Percentiles rank a stretch among this genome's conserved stretches.
Conservation (phyloP, 1,140 invertebrate species). For the Drosophila sturtevanti region DNA sequence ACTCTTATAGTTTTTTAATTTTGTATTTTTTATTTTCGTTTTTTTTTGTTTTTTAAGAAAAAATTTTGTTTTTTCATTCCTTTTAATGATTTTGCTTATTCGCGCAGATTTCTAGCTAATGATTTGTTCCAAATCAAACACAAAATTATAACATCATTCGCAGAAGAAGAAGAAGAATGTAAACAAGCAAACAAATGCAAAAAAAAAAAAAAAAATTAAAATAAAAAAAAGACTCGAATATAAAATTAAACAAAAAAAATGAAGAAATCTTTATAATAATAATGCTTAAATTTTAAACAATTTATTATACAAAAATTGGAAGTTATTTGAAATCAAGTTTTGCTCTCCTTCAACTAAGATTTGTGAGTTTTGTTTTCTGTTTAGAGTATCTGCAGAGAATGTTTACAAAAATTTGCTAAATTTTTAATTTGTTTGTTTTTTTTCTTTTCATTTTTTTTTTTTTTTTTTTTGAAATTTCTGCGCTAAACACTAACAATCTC, state of each 20-base stretch:
- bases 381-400: constrained; percentile 45
- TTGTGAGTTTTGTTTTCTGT: background rate
- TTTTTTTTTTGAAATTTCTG: constrained; percentile 6
- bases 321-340: constrained; percentile 15
- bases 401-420: constrained; percentile 40
- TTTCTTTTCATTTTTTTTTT: constrained; percentile 14
- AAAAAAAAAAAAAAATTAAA: constrained; percentile 14
- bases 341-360: constrained; percentile 3
- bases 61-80: constrained; percentile 32
- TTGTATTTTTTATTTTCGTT: constrained; percentile 33
- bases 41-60: constrained; percentile 35
- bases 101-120: constrained; percentile 25
- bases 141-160: background rate
- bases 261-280: constrained; percentile 31
- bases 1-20: constrained; percentile 1
- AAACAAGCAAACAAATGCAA: background rate
- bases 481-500: constrained; percentile 68
- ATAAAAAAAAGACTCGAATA: constrained; percentile 7
- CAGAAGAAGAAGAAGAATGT: constrained; percentile 22
- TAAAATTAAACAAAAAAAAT: constrained; percentile 21
- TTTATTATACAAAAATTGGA: constrained; percentile 62
- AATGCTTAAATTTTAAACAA: constrained; percentile 32
- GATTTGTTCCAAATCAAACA: background rate
- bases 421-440: constrained; percentile 16
- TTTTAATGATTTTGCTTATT: constrained; percentile 1